Base-by-base conservation (phyloP, 2,113 vertebrate genomes). In the Tamias sibiricus region DNA sequence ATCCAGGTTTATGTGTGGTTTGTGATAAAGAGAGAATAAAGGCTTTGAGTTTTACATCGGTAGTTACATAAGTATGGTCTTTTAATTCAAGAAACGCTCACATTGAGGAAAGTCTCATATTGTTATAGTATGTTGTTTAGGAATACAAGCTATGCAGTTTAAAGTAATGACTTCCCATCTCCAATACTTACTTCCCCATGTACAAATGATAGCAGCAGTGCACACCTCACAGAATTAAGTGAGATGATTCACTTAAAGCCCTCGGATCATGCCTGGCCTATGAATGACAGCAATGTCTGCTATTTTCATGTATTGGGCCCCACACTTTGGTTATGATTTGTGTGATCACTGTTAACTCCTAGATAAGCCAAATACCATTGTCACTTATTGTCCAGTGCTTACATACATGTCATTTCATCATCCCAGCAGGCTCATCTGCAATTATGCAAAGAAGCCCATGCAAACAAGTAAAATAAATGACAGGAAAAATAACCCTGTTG, bases 391-490 rank as follows among this genome's bases (percentile, higher is more conserved):
- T 57, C 8, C 22, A 82, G 22, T 26, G 12, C 83, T 9, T 57
- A 76, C 7, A 49, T 19, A 49, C 2, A 37, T 14, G 24, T 24
- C 16, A 72, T 76, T 26, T 80, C 42, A 64, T 19, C 30, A 35
- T 72, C n/a, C 47, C 30, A 64, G 54, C 16, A 84, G 32, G 8
- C 35, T 35, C 24, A 44, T 72, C 19, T 89, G 9, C 4, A 68
- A 20, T 94, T 35, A 64, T 62, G 16, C 8, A 92, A 57, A 82
- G 14, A 24, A 81, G n/a, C 91, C 17, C 14, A 76, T 59, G 59
- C 52, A 94, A 95, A 91, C 14, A 87, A 89, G 20, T 40, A 57
- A 85, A 81, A 74, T 35, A 82, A 52, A 28, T 42, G 47, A 88
- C 9, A 83, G 20, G 35, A 54, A 86, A 90, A 82, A 88, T 30